Conservation (phyloP, 2,888 invertebrate genomes). For the Seira ritae region DNA sequence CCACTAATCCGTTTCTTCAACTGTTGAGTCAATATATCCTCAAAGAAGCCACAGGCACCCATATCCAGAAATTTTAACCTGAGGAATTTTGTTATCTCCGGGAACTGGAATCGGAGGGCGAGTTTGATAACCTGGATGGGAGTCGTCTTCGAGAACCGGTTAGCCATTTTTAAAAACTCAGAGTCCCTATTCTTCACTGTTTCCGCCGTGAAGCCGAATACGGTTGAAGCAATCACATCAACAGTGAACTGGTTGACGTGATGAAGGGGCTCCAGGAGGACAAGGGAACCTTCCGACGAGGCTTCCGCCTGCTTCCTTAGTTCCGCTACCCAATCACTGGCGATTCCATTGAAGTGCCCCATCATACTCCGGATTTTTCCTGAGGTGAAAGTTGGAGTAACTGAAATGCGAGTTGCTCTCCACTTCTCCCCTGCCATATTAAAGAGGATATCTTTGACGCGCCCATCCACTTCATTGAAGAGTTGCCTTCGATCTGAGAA, state of each 20-base stretch:
- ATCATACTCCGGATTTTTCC: slow-evolving; percentile 53
- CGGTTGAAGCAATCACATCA: slow-evolving; percentile 75
- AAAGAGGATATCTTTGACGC: background rate
- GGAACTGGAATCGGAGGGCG: background rate
- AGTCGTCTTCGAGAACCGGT: slow-evolving; percentile 21
- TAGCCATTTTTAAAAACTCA: slow-evolving; percentile 74
- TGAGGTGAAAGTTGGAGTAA: slow-evolving; percentile 52
- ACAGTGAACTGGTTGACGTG: slow-evolving; percentile 54
- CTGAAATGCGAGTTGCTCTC: slow-evolving; percentile 32
- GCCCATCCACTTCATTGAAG: background rate
- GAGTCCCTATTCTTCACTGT: slow-evolving; percentile 75
- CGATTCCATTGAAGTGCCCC: slow-evolving; percentile 21
- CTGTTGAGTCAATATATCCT: slow-evolving; percentile 21
- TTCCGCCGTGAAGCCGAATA: slow-evolving; percentile 76
- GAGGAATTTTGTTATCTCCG: background rate
- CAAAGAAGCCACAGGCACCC: slow-evolving; percentile 20
- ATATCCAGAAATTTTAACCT: slow-evolving; percentile 2
- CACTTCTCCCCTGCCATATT: slow-evolving; percentile 39
- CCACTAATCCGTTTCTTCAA: slow-evolving; percentile 39
- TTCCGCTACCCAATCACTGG: background rate
- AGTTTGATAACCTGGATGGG: slow-evolving; percentile 19
- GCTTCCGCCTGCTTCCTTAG: slow-evolving; percentile 6
- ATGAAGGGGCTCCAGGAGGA: background rate
- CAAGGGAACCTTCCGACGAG: background rate
- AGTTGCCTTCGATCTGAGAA: background rate